Conservation (phyloP, 2,797 vertebrate species). For the Eidolon dupreanum region DNA sequence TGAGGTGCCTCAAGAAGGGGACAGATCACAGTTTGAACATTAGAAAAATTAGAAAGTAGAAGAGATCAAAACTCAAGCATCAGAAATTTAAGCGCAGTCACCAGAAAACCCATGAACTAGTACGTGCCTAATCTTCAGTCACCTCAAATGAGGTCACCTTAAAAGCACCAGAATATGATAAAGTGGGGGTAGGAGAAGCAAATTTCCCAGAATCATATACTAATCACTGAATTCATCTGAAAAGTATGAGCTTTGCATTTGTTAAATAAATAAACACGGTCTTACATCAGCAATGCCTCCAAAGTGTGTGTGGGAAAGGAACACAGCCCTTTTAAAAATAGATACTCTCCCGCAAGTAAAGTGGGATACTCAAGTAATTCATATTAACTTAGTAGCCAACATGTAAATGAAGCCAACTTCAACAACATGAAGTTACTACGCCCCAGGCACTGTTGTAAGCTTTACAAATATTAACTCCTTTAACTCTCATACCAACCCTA, state of each 20-base stretch:
- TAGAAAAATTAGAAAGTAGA: not conserved
- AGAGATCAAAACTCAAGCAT: not conserved
- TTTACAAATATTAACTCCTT: conserved; percentile 7
- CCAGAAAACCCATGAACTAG: not conserved
- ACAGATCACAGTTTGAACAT: not conserved
- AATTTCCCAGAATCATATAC: not conserved
- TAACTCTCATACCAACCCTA: not conserved
- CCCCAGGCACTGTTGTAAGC: not conserved
- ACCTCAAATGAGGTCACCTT: not conserved
- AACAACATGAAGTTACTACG: not conserved
- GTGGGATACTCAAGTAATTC: not conserved
- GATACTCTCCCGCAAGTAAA: not conserved
- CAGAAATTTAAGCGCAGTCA: not conserved
- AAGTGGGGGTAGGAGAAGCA: not conserved
- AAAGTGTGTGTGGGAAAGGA: not conserved
- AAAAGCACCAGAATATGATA: not conserved
- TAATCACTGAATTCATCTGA: not conserved
- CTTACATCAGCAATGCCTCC: not conserved
- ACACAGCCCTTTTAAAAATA: not conserved
- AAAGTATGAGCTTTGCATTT: not conserved
- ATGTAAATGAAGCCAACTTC: not conserved
- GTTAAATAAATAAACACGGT: conserved; percentile 14
- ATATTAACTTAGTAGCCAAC: not conserved
- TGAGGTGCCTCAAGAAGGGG: not conserved
- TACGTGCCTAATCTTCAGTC: not conserved